A percentile compares a stretch with the other conserved stretches of the same genome.
These are phyloP conservation scores for Tetragonula clypearis DNA, from an alignment of 1,140 invertebrate genomes.

Conservation along the genomic window DNA sequence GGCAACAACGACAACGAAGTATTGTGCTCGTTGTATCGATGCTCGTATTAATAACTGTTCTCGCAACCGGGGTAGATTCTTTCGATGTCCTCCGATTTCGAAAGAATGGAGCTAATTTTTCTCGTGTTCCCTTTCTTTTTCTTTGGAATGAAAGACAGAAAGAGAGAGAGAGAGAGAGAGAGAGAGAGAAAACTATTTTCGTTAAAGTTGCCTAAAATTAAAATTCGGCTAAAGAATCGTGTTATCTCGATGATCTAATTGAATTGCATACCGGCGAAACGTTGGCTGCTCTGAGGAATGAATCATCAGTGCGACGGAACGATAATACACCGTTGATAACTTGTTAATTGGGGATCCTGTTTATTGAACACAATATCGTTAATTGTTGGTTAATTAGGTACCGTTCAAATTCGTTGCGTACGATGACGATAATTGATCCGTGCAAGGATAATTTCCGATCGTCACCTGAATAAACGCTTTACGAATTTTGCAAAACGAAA, in stretches of 20 bases:
- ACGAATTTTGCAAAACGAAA: neutral
- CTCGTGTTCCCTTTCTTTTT: no score
- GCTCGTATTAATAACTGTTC: constrained; percentile 35
- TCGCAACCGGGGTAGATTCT: neutral
- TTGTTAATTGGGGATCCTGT: neutral
- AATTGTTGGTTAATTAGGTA: neutral
- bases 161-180: neutral
- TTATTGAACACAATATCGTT: neutral
- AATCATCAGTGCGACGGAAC: neutral
- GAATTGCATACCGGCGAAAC: neutral
- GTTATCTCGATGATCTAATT: neutral
- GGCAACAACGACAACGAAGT: constrained; percentile 19
- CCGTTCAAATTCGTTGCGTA: neutral
- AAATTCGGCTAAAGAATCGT: neutral
- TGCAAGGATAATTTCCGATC: neutral
- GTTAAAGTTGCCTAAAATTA: neutral
- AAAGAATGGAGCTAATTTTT: neutral
- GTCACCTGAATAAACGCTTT: neutral
- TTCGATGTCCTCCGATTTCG: neutral
- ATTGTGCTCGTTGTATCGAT: constrained; percentile 21
- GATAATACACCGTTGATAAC: neutral
- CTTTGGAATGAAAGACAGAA: no score
- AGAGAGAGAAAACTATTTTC: no score
- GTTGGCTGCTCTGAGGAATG: neutral
- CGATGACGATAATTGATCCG: neutral